Evolutionary conservation across 1,140 invertebrate species (phyloP), one percentile per base, ranked within the genome.

Genomic region (Heliconius himera): DNA sequence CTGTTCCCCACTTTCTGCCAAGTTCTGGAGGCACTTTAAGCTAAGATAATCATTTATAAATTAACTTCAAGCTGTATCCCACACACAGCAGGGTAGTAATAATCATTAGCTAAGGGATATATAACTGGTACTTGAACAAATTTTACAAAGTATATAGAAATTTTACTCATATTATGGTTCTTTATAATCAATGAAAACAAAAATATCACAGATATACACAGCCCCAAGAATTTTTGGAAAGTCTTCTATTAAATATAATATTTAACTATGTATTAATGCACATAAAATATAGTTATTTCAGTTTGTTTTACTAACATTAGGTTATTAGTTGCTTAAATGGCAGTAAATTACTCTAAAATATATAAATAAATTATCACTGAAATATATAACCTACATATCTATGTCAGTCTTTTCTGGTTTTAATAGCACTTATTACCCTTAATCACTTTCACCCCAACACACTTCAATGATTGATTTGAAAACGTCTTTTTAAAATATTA

Each of bases 131-230:
- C 29, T 73, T 73, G n/a, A 46, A 36, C 29, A 49, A 49, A 73
- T 49, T 49, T 73, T 49, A 73, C 38, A 73, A 49, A 18, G 36
- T 49, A 26, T 73, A 22, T 49, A n/a, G 41, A 73, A 36, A 20
- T 36, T 73, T 49, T 26, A 49, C 38, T 49, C 16, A 66, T 29
- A 66, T 66, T 66, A n/a, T 66, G 11, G 9, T 66, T 66, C 26
- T 70, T 76, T 76, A 41, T 46, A 70, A 76, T 41, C 36, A 70
- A 76, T 16, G 46, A 70, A 76, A 41, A 74, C 33, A 49, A 81
- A 46, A 81, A 79, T 87, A 87, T 87, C 85, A 87, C 85, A 87
- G 85, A 82, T 84, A 78, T 78, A 81, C 86, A 87, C 84, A 87
- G 84, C 84, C 82, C 56, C 73, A 38, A 11, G 11, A 6, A 29